Evolutionary conservation across 2,888 invertebrate genomes (phyloP).

Genomic region (Nemapogon koenigi): DNA sequence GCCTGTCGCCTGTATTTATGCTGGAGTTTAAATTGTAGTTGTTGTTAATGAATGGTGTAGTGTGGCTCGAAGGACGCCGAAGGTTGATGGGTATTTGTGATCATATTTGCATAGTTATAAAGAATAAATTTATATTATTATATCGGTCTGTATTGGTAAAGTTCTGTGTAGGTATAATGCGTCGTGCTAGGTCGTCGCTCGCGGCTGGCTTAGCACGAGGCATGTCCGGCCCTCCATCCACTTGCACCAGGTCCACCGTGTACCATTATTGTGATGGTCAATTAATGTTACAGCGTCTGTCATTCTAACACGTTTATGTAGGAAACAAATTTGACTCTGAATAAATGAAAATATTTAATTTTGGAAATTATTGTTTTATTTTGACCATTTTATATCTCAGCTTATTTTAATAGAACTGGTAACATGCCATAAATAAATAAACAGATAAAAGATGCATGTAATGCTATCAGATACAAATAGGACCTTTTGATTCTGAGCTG

Average conservation of each 20-base stretch:
- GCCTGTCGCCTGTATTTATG: too few species aligned
- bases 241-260: background rate
- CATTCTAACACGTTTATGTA: conserved; percentile 63
- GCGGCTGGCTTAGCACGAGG: background rate
- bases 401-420: background rate
- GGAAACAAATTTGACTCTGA: conserved; percentile 64
- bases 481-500: too few species aligned
- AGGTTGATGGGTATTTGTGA: conserved; percentile 58
- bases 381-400: conserved; percentile 10
- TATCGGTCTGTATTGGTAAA: conserved; percentile 42
- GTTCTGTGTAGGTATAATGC: conserved; percentile 23
- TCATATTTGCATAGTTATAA: conserved; percentile 49
- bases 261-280: conserved; percentile 52
- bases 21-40: too few species aligned
- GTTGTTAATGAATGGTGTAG: background rate
- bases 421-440: too few species aligned
- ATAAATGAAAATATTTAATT: conserved; percentile 66
- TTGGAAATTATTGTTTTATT: conserved; percentile 57
- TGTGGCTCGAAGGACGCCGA: conserved; percentile 35
- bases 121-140: conserved; percentile 46
- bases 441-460: too few species aligned
- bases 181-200: conserved; percentile 2
- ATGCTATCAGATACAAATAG: too few species aligned
- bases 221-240: background rate
- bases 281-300: conserved; percentile 56